phyloP scores from a whole-genome alignment of 2,888 invertebrate genomes.

The Griposia aprilina region DNA sequence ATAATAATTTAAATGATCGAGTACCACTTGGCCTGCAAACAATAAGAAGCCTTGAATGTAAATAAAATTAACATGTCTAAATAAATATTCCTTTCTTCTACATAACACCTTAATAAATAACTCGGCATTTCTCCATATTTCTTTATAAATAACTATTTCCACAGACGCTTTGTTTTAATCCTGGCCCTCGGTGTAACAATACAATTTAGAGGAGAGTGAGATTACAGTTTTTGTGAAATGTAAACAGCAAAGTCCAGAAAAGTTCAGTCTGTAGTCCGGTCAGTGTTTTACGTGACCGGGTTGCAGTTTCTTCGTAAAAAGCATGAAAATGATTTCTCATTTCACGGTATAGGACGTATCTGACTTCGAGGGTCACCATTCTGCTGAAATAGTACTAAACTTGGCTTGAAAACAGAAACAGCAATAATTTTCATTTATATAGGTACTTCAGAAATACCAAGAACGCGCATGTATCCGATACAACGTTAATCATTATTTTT shows the following conservation, averaged over 20 bases:
- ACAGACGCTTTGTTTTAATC: slow-evolving; percentile 36
- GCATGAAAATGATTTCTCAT: background rate
- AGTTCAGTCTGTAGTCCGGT: slow-evolving; percentile 4
- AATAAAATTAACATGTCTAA: slow-evolving; percentile 40
- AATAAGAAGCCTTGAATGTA: slow-evolving; percentile 43
- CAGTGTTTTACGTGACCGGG: slow-evolving; percentile 9
- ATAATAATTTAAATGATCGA: slow-evolving; percentile 49
- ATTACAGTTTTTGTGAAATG: slow-evolving; percentile 31
- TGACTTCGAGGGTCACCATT: background rate
- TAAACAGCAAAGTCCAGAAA: slow-evolving; percentile 36
- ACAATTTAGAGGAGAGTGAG: slow-evolving; percentile 31
- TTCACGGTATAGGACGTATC: background rate
- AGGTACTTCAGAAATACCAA: slow-evolving; percentile 20
- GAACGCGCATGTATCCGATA: slow-evolving; percentile 15
- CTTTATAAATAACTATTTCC: slow-evolving; percentile 31
- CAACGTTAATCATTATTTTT: slow-evolving; percentile 33
- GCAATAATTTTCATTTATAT: slow-evolving; percentile 7
- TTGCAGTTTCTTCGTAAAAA: background rate
- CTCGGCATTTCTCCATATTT: slow-evolving; percentile 41
- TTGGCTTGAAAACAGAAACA: background rate
- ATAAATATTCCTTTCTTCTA: slow-evolving; percentile 31
- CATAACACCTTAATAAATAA: slow-evolving; percentile 45
- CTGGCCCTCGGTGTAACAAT: slow-evolving; percentile 23
- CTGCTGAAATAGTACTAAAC: background rate
- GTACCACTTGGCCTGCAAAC: slow-evolving; percentile 38